phyloP scores from a whole-genome alignment of 1,140 invertebrate species.

The Apocrypta bakeri region DNA sequence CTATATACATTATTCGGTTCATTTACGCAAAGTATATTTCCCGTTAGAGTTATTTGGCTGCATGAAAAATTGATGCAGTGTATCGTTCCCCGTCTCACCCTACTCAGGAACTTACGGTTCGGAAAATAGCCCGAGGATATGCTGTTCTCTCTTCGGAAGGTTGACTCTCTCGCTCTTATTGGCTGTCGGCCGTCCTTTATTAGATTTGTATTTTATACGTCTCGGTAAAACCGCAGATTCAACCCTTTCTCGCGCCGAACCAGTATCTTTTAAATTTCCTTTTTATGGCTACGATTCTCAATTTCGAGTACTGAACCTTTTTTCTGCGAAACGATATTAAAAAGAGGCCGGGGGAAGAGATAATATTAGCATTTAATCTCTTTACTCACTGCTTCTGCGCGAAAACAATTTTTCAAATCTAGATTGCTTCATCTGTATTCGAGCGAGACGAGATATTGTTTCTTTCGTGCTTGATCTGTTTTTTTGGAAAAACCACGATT shows the following conservation, averaged over 20 bases:
- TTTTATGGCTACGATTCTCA: not conserved
- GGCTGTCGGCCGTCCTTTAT: constrained; percentile 36
- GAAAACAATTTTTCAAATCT: not conserved
- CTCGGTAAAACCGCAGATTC: constrained; percentile 43
- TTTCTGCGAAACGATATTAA: not conserved
- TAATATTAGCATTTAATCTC: not conserved
- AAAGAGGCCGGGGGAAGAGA: not conserved
- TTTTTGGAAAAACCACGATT: too few relatives aligned
- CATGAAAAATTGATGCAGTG: constrained; percentile 33
- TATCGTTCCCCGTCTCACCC: not conserved
- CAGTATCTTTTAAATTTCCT: not conserved
- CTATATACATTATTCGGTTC: not conserved
- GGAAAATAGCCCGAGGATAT: constrained; percentile 23
- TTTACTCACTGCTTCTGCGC: not conserved
- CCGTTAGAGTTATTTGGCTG: constrained; percentile 14
- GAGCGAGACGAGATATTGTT: not conserved
- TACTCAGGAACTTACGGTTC: constrained; percentile 34
- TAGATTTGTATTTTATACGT: constrained; percentile 45
- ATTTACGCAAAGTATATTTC: constrained; percentile 2
- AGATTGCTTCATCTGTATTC: not conserved
- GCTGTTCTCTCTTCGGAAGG: not conserved
- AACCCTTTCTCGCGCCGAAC: not conserved
- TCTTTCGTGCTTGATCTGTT: too few relatives aligned
- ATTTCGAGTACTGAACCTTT: not conserved
- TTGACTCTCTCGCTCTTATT: constrained; percentile 35